Conservation (phyloP, 2,888 invertebrate genomes). For the Erebia epiphron region DNA sequence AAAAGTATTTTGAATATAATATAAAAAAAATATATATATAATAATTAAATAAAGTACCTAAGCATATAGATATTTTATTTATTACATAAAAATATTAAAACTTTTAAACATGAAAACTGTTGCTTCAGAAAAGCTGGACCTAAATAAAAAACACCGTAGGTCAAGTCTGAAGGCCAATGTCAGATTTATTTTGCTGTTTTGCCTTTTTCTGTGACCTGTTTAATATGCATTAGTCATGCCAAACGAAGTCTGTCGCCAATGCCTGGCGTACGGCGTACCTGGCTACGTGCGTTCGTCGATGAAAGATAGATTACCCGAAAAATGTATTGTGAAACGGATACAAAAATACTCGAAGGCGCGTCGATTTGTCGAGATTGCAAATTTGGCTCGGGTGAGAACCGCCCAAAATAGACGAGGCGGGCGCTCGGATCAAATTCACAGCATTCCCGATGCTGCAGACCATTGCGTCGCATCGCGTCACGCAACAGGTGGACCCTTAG, state of each 20-base stretch:
- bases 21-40: no score
- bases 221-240: constrained; percentile 32
- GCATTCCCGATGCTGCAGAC: constrained; percentile 53
- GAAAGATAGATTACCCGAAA: constrained; percentile 48
- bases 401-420: constrained; percentile 72
- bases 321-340: constrained; percentile 75
- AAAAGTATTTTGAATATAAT: no score
- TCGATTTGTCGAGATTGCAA: constrained; percentile 79
- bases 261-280: constrained; percentile 29
- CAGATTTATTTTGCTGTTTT: constrained; percentile 59
- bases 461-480: constrained; percentile 25
- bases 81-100: neutral
- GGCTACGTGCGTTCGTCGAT: constrained; percentile 28
- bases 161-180: constrained; percentile 75
- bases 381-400: constrained; percentile 76
- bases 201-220: constrained; percentile 41
- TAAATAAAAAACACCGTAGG: constrained; percentile 47
- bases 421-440: constrained; percentile 77
- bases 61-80: no score
- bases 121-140: neutral
- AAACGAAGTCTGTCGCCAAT: constrained; percentile 29
- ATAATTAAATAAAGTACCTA: no score
- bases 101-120: neutral
- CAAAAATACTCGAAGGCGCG: constrained; percentile 76
- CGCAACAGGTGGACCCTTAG: constrained; percentile 51